Percentiles rank a stretch among this genome's conserved stretches.
Conservation (phyloP, 2,113 vertebrate genomes). For the Carassius gibelio region DNA sequence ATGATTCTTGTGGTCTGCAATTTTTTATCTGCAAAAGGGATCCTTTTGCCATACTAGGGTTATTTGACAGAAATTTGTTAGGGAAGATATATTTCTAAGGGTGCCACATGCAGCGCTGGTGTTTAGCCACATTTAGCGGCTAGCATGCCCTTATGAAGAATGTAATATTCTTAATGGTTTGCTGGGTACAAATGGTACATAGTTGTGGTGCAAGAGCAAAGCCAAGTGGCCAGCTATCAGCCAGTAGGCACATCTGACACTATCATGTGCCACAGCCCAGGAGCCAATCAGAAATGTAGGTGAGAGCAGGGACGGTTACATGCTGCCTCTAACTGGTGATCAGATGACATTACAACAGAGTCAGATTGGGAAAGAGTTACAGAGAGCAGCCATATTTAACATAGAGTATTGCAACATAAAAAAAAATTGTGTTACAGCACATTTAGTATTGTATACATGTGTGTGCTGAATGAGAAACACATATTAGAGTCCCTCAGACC, state of each 20-base stretch:
- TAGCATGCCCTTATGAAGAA: conserved; percentile 48
- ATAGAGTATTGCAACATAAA: conserved; percentile 32
- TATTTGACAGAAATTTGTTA: background rate
- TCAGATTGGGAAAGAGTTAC: background rate
- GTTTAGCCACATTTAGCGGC: conserved; percentile 40
- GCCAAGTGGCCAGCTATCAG: conserved; percentile 12
- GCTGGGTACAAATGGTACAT: conserved; percentile 24
- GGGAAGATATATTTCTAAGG: conserved; percentile 11
- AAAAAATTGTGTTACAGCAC: conserved; percentile 9
- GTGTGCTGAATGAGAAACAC: conserved; percentile 19
- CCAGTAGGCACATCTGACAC: conserved; percentile 43
- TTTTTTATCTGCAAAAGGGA: conserved; percentile 15
- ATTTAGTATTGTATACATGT: conserved; percentile 6
- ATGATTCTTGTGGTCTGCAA: conserved; percentile 38
- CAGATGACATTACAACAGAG: conserved; percentile 33
- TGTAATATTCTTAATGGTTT: conserved; percentile 25
- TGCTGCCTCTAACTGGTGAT: conserved; percentile 44
- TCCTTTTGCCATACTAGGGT: conserved; percentile 6
- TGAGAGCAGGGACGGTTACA: conserved; percentile 10
- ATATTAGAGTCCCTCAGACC: conserved; percentile 57
- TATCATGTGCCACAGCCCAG: background rate
- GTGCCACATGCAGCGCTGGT: conserved; percentile 43
- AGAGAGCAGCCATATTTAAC: conserved; percentile 1
- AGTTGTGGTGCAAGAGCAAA: conserved; percentile 26
- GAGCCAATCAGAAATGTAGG: conserved; percentile 38